These are phyloP conservation scores for Jacana jacana DNA, from an alignment of 2,113 vertebrate species.

Conservation along the genomic window DNA sequence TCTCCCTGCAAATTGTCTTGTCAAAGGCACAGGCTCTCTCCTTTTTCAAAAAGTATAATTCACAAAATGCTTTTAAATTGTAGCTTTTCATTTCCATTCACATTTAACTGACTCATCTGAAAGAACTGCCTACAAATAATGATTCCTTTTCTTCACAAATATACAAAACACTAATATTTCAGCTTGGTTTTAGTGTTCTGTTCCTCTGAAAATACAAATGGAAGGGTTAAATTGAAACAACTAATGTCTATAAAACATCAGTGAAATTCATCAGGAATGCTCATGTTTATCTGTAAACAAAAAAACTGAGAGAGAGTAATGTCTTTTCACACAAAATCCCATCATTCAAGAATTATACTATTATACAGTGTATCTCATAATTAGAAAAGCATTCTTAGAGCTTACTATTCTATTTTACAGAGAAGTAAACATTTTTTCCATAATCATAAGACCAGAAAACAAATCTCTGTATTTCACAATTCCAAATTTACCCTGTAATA, in stretches of 20 bases:
- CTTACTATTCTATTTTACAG: constrained; percentile 3
- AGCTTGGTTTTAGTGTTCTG: background rate
- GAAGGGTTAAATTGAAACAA: constrained; percentile 24
- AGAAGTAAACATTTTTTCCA: background rate
- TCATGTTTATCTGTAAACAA: background rate
- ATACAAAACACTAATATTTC: background rate
- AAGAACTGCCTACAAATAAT: background rate
- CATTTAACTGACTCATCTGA: background rate
- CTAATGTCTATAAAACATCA: background rate
- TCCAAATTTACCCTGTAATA: background rate
- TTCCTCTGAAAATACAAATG: constrained; percentile 20
- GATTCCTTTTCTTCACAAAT: constrained; percentile 13
- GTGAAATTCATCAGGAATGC: background rate
- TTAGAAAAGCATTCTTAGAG: background rate
- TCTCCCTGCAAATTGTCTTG: constrained; percentile 17
- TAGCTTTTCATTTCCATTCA: constrained; percentile 25
- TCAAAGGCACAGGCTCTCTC: background rate
- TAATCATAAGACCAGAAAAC: background rate
- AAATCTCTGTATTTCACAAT: background rate
- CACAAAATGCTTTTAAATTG: constrained; percentile 8
- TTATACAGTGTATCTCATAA: background rate
- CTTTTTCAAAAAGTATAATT: background rate
- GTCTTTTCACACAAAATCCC: background rate
- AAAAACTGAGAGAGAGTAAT: background rate
- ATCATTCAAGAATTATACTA: background rate